Evolutionary conservation across 2,888 invertebrate species (phyloP).

Genomic region (Oxyscelio sp.): DNA sequence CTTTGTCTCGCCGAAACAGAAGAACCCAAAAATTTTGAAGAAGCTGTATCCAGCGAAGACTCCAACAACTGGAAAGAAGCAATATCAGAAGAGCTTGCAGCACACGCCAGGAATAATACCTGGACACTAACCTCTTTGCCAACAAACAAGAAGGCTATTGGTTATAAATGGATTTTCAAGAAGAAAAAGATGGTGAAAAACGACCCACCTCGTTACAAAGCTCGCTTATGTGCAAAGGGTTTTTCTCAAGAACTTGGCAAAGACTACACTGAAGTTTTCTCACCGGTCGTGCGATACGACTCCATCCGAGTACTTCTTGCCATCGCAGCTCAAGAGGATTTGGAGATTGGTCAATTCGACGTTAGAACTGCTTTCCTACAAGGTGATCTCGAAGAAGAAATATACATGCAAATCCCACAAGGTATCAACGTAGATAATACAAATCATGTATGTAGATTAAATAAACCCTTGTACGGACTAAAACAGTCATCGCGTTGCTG

Average conservation of each 20-base stretch:
- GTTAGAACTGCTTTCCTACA: conserved; percentile 82
- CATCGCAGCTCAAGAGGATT: conserved; percentile 61
- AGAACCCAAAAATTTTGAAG: too few species aligned
- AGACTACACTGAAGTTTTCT: too few species aligned
- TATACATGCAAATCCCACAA: conserved; percentile 84
- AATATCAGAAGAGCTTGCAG: not conserved
- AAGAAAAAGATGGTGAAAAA: not conserved
- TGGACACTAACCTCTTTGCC: conserved; percentile 13
- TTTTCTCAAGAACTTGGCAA: not conserved
- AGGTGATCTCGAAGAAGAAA: too few species aligned
- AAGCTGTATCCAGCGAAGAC: too few species aligned
- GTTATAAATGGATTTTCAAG: conserved; percentile 43
- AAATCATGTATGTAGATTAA: conserved; percentile 80
- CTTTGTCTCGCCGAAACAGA: too few species aligned
- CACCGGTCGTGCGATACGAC: conserved; percentile 77
- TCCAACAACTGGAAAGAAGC: too few species aligned
- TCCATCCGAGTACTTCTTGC: conserved; percentile 77
- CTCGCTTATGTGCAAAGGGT: conserved; percentile 56
- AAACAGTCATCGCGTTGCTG: too few species aligned
- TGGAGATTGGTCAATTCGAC: conserved; percentile 78
- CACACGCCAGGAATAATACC: not conserved
- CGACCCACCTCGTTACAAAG: conserved; percentile 48
- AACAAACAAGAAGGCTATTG: conserved; percentile 3
- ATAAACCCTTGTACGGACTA: conserved; percentile 82
- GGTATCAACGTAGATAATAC: conserved; percentile 71